Evolutionary conservation across 2,888 invertebrate species (phyloP), one percentile per base, ranked within the genome.

Genomic region (Dugesia japonica): DNA sequence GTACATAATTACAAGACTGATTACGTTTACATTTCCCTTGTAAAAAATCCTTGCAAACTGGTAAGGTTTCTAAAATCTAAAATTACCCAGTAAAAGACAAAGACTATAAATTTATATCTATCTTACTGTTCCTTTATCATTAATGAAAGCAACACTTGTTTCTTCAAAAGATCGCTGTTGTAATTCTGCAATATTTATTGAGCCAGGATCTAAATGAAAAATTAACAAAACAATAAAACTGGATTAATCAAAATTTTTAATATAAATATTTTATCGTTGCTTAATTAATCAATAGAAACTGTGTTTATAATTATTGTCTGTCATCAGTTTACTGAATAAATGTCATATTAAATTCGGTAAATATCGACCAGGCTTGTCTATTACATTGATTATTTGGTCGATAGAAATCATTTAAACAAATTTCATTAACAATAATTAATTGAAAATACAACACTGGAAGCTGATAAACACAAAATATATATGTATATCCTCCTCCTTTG

Each of bases 61-160:
- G 56, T n/a, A 56, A n/a, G 4, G 56, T 56, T n/a, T 56, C 56
- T n/a, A 56, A n/a, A n/a, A 56, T 56, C 56, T 56, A 56, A 56
- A 38, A 13, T 20, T 13, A n/a, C 4, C 9, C n/a, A 56, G n/a
- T 56, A 9, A 56, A 9, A 4, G 23, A 56, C 17, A n/a, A 20
- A 20, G 9, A 56, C 17, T 4, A 4, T 56, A 20, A 4, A n/a
- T 9, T 20, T 7, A 20, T 23, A 13, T 7, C 1, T 9, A 13
- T 4, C 56, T 56, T 20, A 56, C 56, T 20, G 56, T 56, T 1
- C 56, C 56, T n/a, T 56, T 56, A n/a, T 56, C 56, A 23, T 56
- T 56, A n/a, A 56, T 56, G n/a, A 56, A 56, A n/a, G 56, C 56
- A n/a, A 56, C 56, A 56, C 56, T 56, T n/a, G 56, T 56, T n/a